Conservation (phyloP, 2,113 vertebrate species). For the Embiotoca jacksoni region DNA sequence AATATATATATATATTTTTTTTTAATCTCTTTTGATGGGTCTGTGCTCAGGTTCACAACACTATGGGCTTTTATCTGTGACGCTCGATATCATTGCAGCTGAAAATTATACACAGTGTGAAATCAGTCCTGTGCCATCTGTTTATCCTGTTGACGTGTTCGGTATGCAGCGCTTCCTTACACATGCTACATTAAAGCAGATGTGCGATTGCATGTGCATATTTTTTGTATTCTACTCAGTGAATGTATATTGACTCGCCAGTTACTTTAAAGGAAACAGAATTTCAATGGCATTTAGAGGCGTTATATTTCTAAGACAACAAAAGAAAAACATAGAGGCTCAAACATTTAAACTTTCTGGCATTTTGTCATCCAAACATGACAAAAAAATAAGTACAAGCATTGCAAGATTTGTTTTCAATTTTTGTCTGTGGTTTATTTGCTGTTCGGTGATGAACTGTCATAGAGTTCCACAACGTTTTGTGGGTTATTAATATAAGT, state of each 20-base stretch:
- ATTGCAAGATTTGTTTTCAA: too few species aligned
- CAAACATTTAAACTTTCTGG: too few species aligned
- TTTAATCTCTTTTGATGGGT: conserved; percentile 17
- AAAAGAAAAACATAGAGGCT: too few species aligned
- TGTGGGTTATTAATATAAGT: background rate
- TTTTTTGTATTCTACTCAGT: background rate
- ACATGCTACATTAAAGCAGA: conserved; percentile 31
- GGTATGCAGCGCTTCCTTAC: conserved; percentile 41
- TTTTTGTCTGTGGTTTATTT: too few species aligned
- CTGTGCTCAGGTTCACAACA: conserved; percentile 35
- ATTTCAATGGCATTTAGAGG: background rate
- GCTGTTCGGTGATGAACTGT: too few species aligned
- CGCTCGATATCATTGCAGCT: conserved; percentile 62
- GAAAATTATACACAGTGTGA: conserved; percentile 78
- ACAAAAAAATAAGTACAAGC: too few species aligned
- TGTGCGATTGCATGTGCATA: background rate
- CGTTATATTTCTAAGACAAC: too few species aligned
- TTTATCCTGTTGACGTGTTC: conserved; percentile 49
- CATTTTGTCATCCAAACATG: too few species aligned
- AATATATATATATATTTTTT: background rate
- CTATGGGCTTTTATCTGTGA: conserved; percentile 44
- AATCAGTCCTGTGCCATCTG: conserved; percentile 60
- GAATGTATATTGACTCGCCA: background rate
- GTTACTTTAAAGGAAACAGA: background rate
- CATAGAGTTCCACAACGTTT: background rate